Evolutionary conservation across 2,888 invertebrate species (phyloP).

Genomic region (Dascillus cervinus): DNA sequence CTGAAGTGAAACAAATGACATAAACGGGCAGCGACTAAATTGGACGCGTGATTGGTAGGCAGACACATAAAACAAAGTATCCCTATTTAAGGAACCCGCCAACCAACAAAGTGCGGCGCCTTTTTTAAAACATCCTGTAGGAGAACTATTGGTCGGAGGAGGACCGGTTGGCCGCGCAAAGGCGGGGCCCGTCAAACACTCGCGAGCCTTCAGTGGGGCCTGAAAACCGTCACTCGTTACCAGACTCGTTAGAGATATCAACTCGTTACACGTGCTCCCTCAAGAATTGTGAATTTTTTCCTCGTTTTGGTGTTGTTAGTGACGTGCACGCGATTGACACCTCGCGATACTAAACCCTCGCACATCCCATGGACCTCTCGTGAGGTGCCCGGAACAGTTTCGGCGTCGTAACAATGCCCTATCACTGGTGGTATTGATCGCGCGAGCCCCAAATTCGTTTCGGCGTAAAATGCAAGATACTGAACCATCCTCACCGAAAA

Average conservation of each 20-base stretch:
- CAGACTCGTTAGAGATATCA: slow-evolving; percentile 33
- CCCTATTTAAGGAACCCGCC: slow-evolving; percentile 17
- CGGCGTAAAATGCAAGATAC: slow-evolving; percentile 44
- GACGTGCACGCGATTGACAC: no score
- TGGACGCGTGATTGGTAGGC: slow-evolving; percentile 20
- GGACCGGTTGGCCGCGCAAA: slow-evolving; percentile 5
- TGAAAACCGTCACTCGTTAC: slow-evolving; percentile 38
- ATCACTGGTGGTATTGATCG: no score
- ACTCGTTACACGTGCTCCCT: slow-evolving; percentile 13
- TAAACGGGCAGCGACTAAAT: slow-evolving; percentile 24
- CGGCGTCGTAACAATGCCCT: no score
- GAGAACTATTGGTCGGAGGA: neutral
- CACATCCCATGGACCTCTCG: no score
- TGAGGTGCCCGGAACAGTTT: no score
- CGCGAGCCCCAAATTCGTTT: no score
- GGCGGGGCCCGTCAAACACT: slow-evolving; percentile 30
- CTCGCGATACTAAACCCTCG: no score
- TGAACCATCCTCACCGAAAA: slow-evolving; percentile 29
- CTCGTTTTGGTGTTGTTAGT: no score
- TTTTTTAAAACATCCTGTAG: slow-evolving; percentile 15
- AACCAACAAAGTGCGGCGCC: slow-evolving; percentile 11
- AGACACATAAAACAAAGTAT: slow-evolving; percentile 18
- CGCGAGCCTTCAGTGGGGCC: slow-evolving; percentile 27
- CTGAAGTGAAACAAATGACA: slow-evolving; percentile 39
- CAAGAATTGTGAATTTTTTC: no score